These are phyloP conservation scores for Venustoraphidia nigricollis DNA, from an alignment of 2,888 invertebrate species.

Conservation along the genomic window DNA sequence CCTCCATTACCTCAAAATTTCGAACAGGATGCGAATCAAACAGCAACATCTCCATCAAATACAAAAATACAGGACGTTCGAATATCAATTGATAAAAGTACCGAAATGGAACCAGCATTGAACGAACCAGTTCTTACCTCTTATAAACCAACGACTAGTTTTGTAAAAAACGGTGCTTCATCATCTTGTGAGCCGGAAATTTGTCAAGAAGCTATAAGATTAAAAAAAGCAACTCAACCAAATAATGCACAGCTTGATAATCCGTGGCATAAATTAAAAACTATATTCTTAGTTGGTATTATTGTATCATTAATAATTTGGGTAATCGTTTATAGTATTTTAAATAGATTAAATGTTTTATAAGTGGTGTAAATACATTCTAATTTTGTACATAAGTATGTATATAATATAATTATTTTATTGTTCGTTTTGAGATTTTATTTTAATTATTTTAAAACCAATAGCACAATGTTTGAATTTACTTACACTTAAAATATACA, in stretches of 20 bases:
- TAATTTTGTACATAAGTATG: neutral
- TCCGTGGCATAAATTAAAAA: conserved; percentile 35
- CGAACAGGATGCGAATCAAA: no score
- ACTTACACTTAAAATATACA: no score
- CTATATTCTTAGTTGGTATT: conserved; percentile 29
- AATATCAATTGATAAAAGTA: no score
- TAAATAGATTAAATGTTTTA: neutral
- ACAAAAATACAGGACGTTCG: no score
- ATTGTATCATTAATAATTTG: conserved; percentile 30
- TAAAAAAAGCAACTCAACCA: conserved; percentile 17
- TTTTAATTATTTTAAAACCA: neutral
- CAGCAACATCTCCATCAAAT: no score
- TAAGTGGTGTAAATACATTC: neutral
- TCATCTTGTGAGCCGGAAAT: conserved; percentile 24
- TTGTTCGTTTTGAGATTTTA: neutral
- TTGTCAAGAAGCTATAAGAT: conserved; percentile 22
- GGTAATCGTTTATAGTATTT: conserved; percentile 26
- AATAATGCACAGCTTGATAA: no score
- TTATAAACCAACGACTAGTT: no score
- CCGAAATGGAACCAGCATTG: no score
- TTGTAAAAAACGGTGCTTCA: conserved; percentile 7
- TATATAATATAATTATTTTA: neutral
- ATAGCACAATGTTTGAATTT: no score
- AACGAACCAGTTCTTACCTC: no score
- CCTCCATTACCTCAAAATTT: no score